Evolutionary conservation across 1,140 invertebrate genomes (phyloP).

Genomic region (Drosophila nikananu): DNA sequence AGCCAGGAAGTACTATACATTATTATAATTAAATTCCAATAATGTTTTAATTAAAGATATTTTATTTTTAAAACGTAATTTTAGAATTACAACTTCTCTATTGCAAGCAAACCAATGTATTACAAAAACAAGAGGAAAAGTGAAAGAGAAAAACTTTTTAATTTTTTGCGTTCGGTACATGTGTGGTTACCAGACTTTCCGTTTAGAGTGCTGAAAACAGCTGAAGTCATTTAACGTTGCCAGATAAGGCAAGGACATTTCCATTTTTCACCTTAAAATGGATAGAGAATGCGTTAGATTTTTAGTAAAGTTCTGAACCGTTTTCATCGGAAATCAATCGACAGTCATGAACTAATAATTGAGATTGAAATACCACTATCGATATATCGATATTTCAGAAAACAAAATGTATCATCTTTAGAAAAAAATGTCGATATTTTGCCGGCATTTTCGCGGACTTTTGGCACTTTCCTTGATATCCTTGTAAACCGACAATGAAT

Average conservation of each 20-base stretch:
- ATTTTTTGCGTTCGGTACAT: neutral
- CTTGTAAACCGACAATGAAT: slow-evolving; percentile 17
- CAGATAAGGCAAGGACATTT: no score
- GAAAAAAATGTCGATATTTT: slow-evolving; percentile 1
- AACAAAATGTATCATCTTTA: no score
- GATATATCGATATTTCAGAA: no score
- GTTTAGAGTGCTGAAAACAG: neutral
- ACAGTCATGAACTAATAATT: no score
- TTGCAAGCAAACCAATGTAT: neutral
- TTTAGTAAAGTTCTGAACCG: no score
- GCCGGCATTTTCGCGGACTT: slow-evolving; percentile 25
- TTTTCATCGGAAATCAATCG: no score
- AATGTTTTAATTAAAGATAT: neutral
- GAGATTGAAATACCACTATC: no score
- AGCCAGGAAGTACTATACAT: slow-evolving; percentile 8
- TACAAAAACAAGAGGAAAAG: neutral
- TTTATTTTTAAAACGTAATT: neutral
- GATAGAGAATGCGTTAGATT: no score
- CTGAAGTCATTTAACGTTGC: no score
- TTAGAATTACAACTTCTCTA: neutral
- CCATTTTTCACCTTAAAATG: no score
- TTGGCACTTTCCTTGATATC: neutral
- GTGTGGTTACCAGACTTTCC: neutral
- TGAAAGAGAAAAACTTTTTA: neutral
- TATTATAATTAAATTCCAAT: slow-evolving; percentile 2